Percentiles rank a stretch among this genome's conserved stretches.
phyloP scores from a whole-genome alignment of 2,888 invertebrate species.

The Cosmorhoe ocellata region DNA sequence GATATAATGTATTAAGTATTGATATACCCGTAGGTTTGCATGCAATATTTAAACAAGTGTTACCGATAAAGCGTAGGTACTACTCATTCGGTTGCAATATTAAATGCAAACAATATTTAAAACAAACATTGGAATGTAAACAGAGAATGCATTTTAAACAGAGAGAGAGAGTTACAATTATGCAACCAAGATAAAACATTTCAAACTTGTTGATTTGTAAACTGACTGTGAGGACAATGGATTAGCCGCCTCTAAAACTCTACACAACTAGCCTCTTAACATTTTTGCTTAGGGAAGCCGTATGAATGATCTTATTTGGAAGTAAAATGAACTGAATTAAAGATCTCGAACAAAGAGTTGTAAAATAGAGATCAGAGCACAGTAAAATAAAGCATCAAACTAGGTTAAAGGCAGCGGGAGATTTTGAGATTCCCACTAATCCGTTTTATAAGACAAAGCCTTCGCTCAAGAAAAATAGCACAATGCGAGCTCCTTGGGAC shows the following conservation, averaged over 20 bases:
- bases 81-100: not conserved
- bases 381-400: conserved; percentile 22
- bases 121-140: conserved; percentile 6
- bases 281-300: conserved; percentile 14
- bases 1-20: not conserved
- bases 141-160: conserved; percentile 12
- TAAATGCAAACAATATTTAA: conserved; percentile 3
- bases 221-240: conserved; percentile 11
- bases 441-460: conserved; percentile 51
- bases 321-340: conserved; percentile 18
- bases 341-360: conserved; percentile 2
- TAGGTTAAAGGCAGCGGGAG: conserved; percentile 23
- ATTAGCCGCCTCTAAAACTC: conserved; percentile 18
- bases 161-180: conserved; percentile 1
- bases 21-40: too few relatives aligned
- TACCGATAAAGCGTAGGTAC: not conserved
- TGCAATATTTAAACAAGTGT: conserved; percentile 4
- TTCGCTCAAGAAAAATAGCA: conserved; percentile 40
- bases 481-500: conserved; percentile 52
- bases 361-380: conserved; percentile 8
- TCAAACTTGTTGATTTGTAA: conserved; percentile 18
- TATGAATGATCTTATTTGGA: conserved; percentile 14
- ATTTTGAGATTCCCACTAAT: conserved; percentile 37
- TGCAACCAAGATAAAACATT: conserved; percentile 11
- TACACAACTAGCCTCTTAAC: too few relatives aligned